A percentile compares a stretch with the other conserved stretches of the same genome.
phyloP scores from a whole-genome alignment of 2,888 invertebrate genomes.

The Sthenelais limicola region DNA sequence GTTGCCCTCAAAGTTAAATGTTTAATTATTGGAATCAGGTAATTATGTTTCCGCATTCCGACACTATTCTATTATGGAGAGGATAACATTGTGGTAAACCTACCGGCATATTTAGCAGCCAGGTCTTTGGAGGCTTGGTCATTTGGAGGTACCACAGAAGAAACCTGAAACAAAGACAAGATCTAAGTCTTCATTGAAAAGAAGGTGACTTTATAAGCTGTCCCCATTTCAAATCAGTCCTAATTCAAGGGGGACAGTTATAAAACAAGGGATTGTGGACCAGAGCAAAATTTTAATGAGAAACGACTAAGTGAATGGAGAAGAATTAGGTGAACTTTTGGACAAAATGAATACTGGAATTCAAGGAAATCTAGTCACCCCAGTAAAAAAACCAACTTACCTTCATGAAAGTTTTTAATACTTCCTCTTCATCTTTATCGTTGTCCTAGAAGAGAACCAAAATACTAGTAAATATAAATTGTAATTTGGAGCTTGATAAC shows the following conservation, averaged over 20 bases:
- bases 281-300: not conserved
- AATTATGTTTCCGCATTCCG: no score
- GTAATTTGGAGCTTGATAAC: no score
- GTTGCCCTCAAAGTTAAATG: no score
- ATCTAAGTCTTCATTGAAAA: no score
- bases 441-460: slow-evolving; percentile 55
- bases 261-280: not conserved
- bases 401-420: slow-evolving; percentile 60
- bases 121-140: no score
- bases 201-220: no score
- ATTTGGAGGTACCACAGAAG: no score
- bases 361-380: not conserved
- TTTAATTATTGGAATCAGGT: no score
- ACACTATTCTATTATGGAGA: no score
- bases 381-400: slow-evolving; percentile 54
- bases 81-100: no score
- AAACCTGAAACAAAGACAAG: no score
- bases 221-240: not conserved
- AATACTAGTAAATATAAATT: not conserved
- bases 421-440: slow-evolving; percentile 58
- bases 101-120: no score
- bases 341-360: not conserved
- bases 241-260: not conserved
- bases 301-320: not conserved
- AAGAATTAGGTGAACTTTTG: not conserved